Conservation (phyloP, 2,113 vertebrate species). For the Calypte anna region DNA sequence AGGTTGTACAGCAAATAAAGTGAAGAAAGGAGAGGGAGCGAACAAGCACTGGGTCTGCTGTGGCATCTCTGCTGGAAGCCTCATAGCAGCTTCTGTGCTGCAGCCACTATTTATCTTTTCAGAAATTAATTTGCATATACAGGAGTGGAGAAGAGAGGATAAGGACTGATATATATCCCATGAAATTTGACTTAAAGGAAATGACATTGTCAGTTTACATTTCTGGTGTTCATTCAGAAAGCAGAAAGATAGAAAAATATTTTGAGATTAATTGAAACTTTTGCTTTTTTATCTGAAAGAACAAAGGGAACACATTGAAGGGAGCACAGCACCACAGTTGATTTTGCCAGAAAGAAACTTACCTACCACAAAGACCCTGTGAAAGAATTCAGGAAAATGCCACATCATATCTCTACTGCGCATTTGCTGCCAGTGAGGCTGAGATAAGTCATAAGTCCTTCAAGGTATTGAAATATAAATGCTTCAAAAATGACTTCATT, state of each 20-base stretch:
- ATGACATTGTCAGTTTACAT: slow-evolving; percentile 1
- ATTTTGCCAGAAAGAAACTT: slow-evolving; percentile 8
- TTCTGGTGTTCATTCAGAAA: neutral
- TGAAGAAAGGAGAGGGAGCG: accelerated
- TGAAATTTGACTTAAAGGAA: slow-evolving; percentile 9
- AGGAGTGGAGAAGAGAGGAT: neutral
- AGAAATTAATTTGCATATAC: neutral
- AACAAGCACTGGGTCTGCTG: neutral
- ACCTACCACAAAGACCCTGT: neutral
- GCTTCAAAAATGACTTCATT: slow-evolving; percentile 57
- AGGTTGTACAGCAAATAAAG: neutral
- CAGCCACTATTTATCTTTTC: neutral
- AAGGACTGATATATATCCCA: neutral
- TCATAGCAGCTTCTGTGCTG: neutral
- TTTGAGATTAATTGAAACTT: neutral
- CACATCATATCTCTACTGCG: neutral
- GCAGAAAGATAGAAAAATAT: neutral
- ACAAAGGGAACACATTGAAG: slow-evolving; percentile 5
- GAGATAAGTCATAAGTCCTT: slow-evolving; percentile 12
- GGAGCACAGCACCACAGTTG: neutral
- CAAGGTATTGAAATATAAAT: slow-evolving; percentile 42
- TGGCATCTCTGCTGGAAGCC: neutral
- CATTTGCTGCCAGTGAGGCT: neutral
- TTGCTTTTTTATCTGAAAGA: slow-evolving; percentile 3
- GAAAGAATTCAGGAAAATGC: neutral